Base-by-base conservation (phyloP, 2,797 vertebrate species). In the Diplodus puntazzo region DNA sequence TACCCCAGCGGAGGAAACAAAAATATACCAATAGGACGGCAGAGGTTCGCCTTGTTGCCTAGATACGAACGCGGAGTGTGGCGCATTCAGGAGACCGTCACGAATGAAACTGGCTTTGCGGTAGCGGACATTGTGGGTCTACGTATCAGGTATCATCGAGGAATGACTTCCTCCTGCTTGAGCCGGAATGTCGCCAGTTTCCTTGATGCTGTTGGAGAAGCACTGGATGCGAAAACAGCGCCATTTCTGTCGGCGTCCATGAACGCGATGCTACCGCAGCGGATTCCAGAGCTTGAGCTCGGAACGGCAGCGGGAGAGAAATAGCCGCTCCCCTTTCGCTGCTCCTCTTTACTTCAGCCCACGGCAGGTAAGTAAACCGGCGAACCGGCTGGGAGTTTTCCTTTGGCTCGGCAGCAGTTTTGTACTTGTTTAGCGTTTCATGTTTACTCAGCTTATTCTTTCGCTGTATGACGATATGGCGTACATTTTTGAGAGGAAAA, bases 31-130 rank as follows among this genome's bases (percentile, higher is more conserved):
- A 69, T 73, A 82, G 93, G 93, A 92, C 92, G 86, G 95, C 85
- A 73, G 92, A 84, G 82, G 87, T 97, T 95, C 91, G 96, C 90
- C 95, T 85, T 91, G 97, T 98, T 97, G 97, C 96, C 93, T 94
- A 83, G 97, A 91, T 95, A 96, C 96, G 92, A 94, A 92, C 93
- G 86, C 91, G 88, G 87, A 91, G 92, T 88, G 90, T 75, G 92
- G 91, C 74, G 90, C 87, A 73, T 73, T 82, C 42, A 21, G 30
- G 39, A 58, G 75, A 50, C 65, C 65, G 66, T 59, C 62, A 23
- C 13, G 42, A 81, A 42, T 74, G 94, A 92, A 95, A 94, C 94
- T 77, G 71, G 42, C 8, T 58, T 21, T 20, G 27, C 11, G 0
- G 0, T 1, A 1, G 81, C 75, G 61, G 92, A 84, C 95, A 96